phyloP scores from a whole-genome alignment of 1,140 invertebrate genomes.

The Cylas formicarius region DNA sequence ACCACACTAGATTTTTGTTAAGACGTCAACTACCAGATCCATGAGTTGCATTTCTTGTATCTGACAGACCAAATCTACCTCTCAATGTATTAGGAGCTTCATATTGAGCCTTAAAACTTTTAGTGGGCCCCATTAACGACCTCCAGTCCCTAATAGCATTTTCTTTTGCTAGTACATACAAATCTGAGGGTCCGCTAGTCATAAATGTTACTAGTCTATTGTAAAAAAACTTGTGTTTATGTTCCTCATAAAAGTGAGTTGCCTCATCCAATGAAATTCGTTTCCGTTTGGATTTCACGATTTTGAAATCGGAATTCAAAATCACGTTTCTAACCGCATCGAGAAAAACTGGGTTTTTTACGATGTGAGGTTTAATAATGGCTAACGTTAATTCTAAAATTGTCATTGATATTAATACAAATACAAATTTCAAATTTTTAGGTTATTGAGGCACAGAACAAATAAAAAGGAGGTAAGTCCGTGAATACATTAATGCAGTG shows the following conservation, averaged over 20 bases:
- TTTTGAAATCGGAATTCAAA: conserved; percentile 62
- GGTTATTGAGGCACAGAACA: too few relatives aligned
- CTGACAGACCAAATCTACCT: conserved; percentile 77
- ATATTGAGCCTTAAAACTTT: conserved; percentile 72
- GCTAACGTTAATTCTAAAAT: conserved; percentile 56
- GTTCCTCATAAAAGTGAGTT: conserved; percentile 75
- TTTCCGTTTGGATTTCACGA: conserved; percentile 62
- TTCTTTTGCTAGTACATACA: conserved; percentile 66
- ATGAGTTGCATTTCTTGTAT: conserved; percentile 87
- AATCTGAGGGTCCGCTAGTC: conserved; percentile 75
- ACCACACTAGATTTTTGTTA: conserved; percentile 10
- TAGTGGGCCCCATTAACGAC: conserved; percentile 79
- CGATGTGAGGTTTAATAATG: conserved; percentile 66
- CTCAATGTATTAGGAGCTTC: conserved; percentile 68
- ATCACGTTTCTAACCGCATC: conserved; percentile 63
- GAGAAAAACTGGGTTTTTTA: conserved; percentile 60
- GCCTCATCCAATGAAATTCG: conserved; percentile 57
- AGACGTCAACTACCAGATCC: conserved; percentile 88
- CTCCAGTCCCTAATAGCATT: conserved; percentile 78
- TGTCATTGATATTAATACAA: conserved; percentile 26
- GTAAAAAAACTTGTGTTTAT: conserved; percentile 80
- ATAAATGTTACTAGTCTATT: conserved; percentile 81
- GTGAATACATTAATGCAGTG: too few relatives aligned
- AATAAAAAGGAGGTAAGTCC: too few relatives aligned
- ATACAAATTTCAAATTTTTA: too few relatives aligned